These are phyloP conservation scores for Tetramorium bicarinatum DNA, from an alignment of 2,888 invertebrate species.

Conservation along the genomic window DNA sequence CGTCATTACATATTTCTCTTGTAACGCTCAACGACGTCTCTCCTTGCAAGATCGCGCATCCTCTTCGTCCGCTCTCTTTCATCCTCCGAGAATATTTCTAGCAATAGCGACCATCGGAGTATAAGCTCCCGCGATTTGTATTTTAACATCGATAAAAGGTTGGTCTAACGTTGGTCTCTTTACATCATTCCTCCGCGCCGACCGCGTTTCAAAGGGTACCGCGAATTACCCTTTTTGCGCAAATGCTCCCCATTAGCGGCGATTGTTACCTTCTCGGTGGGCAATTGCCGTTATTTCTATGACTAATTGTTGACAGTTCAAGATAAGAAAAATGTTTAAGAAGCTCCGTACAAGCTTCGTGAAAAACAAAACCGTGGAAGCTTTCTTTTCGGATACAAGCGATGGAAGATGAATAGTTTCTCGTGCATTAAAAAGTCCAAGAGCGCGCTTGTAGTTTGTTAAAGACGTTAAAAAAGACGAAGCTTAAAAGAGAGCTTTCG, in stretches of 20 bases:
- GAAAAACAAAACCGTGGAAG: neutral
- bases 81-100: conserved; percentile 47
- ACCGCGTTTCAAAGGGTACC: conserved; percentile 32
- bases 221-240: conserved; percentile 49
- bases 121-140: conserved; percentile 1
- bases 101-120: neutral
- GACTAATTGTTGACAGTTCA: conserved; percentile 31
- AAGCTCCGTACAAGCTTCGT: neutral
- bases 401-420: neutral
- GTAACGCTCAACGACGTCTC: conserved; percentile 27
- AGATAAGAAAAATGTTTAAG: conserved; percentile 11
- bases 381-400: neutral
- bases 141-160: conserved; percentile 49
- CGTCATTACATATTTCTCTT: conserved; percentile 45
- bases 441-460: neutral
- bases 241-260: conserved; percentile 9
- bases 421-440: neutral
- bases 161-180: conserved; percentile 11
- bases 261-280: conserved; percentile 26
- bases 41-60: conserved; percentile 1
- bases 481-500: neutral
- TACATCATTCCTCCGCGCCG: conserved; percentile 39
- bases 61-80: conserved; percentile 40
- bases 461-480: neutral
- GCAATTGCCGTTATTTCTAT: conserved; percentile 26